Evolutionary conservation across 2,113 vertebrate species (phyloP), one percentile per base, ranked within the genome.

Genomic region (Aphyosemion australe): DNA sequence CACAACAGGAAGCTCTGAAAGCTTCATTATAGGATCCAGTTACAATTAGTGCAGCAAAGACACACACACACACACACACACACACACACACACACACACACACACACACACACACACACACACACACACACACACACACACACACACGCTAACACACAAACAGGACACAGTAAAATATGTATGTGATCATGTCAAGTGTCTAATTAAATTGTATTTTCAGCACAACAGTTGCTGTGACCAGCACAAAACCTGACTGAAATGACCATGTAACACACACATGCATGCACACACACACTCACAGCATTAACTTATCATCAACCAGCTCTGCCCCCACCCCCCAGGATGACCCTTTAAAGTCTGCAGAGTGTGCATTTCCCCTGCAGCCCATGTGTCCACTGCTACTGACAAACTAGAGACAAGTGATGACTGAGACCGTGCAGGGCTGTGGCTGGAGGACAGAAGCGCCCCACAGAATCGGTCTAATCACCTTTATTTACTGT

Each of bases 371-470:
- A 54, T 73, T 69, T 80, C 50, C 26, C 9, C 9, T 78, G 64
- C 61, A 31, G 78, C 71, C 72, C 87, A 87, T 84, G 75, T 89
- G 85, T 87, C 83, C 67, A 39, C 80, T 80, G 84, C 82, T 69
- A 89, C 78, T 88, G 88, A 89, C 85, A 88, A 86, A 89, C 78
- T 74, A 57, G 76, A 80, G 84, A 83, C 85, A 84, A 83, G 81
- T 75, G 88, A 78, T 80, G 85, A 89, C 39, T 60, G 88, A 89
- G 59, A 80, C 41, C 67, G 84, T 67, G 82, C 86, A 92, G 85
- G 81, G 76, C 74, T 88, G 86, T 80, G 78, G 42, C 68, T 65
- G 64, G 39, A 46, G 67, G 74, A 80, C 69, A 65, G 72, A 73
- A 59, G 21, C 43, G 47, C 46, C 88, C 75, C 56, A 16, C 64